Conservation (phyloP, 2,888 invertebrate species). For the Chaitophorus viminalis region DNA sequence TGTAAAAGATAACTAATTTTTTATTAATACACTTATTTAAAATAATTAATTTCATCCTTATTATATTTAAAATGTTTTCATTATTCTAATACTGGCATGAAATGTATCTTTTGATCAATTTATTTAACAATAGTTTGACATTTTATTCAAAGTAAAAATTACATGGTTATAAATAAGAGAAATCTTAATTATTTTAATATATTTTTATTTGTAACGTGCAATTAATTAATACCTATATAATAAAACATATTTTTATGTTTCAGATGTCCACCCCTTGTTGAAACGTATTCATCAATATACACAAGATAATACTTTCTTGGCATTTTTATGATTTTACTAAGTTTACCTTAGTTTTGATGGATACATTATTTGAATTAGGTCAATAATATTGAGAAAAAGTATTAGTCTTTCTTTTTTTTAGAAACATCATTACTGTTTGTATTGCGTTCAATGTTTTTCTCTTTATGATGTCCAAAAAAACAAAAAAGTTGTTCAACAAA, state of each 20-base stretch:
- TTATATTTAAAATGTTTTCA: too few species aligned
- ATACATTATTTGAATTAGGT: not conserved
- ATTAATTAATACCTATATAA: not conserved
- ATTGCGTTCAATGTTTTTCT: not conserved
- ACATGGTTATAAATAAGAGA: not conserved
- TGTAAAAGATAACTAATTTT: not conserved
- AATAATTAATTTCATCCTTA: not conserved
- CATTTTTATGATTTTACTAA: constrained; percentile 51
- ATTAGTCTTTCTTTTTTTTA: not conserved
- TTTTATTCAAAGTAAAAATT: not conserved
- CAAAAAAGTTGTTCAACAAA: constrained; percentile 21
- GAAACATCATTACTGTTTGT: not conserved
- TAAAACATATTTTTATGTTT: constrained; percentile 8
- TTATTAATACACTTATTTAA: not conserved
- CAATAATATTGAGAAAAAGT: not conserved
- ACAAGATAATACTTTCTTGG: constrained; percentile 28
- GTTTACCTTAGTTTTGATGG: not conserved
- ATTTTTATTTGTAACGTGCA: too few species aligned
- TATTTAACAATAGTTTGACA: not conserved
- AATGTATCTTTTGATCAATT: not conserved
- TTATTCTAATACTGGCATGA: not conserved
- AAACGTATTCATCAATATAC: constrained; percentile 42
- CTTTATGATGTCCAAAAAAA: constrained; percentile 22
- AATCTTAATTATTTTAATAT: not conserved
- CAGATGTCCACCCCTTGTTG: constrained; percentile 46